These are phyloP conservation scores for Spialia ferax DNA, from an alignment of 2,888 invertebrate genomes.

Conservation along the genomic window DNA sequence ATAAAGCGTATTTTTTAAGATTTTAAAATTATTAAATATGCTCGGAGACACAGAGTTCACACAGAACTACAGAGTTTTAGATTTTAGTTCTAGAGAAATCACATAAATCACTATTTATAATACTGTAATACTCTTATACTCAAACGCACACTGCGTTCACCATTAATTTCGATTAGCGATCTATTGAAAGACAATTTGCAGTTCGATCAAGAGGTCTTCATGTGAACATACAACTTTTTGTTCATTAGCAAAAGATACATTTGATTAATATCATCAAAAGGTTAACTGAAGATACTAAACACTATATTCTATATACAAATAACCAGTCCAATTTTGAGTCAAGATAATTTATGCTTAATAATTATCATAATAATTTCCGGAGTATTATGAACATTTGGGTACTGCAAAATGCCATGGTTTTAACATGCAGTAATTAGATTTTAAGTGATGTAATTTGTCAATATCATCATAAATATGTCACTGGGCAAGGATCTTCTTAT, in stretches of 20 bases:
- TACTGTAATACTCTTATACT: neutral
- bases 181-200: constrained; percentile 26
- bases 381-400: neutral
- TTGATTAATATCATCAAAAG: neutral
- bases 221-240: neutral
- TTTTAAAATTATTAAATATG: too few species aligned
- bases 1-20: too few species aligned
- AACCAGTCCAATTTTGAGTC: neutral
- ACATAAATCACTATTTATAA: too few species aligned
- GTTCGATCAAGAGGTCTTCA: neutral
- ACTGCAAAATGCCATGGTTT: neutral
- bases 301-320: too few species aligned
- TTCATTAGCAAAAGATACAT: neutral
- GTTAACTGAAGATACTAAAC: neutral
- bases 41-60: too few species aligned
- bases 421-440: too few species aligned
- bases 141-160: neutral
- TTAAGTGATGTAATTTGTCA: too few species aligned
- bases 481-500: too few species aligned
- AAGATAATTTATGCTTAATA: neutral
- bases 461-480: too few species aligned
- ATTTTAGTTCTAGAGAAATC: neutral
- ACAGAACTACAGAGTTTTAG: too few species aligned
- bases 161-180: constrained; percentile 24
- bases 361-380: constrained; percentile 1